A percentile compares a stretch with the other conserved stretches of the same genome.
Conservation (phyloP, 2,113 vertebrate genomes). For the Micronycteris hirsuta region DNA sequence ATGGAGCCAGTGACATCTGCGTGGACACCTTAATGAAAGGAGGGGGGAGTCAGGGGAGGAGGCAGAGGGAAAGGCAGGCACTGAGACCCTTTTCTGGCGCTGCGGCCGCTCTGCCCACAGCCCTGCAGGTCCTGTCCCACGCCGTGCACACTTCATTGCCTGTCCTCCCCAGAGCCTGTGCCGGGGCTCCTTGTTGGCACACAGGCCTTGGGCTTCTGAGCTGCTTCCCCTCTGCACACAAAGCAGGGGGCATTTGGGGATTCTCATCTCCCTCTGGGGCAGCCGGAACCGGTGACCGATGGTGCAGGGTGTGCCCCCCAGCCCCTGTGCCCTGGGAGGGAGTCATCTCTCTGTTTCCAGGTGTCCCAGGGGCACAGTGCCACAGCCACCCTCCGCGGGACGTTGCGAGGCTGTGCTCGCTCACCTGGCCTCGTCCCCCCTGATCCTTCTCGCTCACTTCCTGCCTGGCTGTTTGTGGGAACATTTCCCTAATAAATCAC, state of each 20-base stretch:
- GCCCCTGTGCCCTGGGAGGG: too few species aligned
- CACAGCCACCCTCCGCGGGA: neutral
- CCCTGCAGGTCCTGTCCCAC: accelerated
- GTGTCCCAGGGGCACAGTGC: neutral
- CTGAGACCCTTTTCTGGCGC: neutral
- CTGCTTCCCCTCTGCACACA: neutral
- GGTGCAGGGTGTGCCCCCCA: neutral
- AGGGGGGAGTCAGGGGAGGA: neutral
- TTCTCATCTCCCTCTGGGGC: neutral
- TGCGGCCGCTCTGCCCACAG: neutral
- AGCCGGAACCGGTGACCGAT: neutral
- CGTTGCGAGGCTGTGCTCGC: neutral
- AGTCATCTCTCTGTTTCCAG: neutral
- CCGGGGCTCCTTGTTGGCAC: neutral
- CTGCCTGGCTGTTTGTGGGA: neutral
- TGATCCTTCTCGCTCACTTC: neutral
- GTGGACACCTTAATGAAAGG: neutral
- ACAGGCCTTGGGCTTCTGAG: neutral
- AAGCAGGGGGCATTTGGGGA: neutral
- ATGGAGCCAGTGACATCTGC: neutral
- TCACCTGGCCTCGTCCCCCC: neutral
- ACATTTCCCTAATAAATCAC: neutral
- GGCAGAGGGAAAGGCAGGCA: neutral
- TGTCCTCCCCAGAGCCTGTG: neutral
- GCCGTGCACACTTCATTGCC: accelerated